These are phyloP conservation scores for Trialeurodes vaporariorum DNA, from an alignment of 1,140 invertebrate species.

Conservation along the genomic window DNA sequence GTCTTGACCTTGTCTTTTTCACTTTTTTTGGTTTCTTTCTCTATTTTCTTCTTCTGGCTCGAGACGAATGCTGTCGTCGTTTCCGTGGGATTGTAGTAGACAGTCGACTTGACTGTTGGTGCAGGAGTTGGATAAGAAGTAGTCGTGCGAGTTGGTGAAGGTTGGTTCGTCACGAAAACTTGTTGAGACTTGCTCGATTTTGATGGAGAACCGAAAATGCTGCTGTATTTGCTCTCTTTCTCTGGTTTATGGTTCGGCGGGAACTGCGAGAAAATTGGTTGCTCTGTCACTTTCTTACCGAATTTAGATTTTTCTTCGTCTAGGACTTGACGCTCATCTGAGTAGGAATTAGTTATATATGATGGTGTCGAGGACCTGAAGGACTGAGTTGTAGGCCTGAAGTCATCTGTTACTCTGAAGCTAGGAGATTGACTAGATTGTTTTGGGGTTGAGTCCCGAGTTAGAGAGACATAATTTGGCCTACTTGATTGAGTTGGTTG, in stretches of 20 bases:
- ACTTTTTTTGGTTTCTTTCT: constrained; percentile 29
- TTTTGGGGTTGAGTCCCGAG: constrained; percentile 4
- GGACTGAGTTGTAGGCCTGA: background rate
- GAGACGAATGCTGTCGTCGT: background rate
- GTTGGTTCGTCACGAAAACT: background rate
- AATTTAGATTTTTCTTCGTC: background rate
- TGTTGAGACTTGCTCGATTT: background rate
- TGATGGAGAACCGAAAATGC: background rate
- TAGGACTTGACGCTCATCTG: too few species aligned
- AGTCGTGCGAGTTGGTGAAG: background rate
- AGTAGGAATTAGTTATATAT: background rate
- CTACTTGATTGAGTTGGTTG: constrained; percentile 3
- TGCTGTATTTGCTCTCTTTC: background rate
- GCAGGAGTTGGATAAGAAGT: too few species aligned
- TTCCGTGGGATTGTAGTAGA: background rate
- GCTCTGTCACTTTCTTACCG: background rate
- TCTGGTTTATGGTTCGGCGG: background rate
- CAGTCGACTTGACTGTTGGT: background rate
- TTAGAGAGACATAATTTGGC: constrained; percentile 14
- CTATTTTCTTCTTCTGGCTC: background rate
- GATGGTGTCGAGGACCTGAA: background rate
- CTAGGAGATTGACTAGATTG: background rate
- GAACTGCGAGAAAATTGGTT: background rate
- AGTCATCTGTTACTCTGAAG: background rate
- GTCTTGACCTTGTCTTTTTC: constrained; percentile 41